Conservation (phyloP, 1,140 invertebrate species). For the Tetragonula clypearis region DNA sequence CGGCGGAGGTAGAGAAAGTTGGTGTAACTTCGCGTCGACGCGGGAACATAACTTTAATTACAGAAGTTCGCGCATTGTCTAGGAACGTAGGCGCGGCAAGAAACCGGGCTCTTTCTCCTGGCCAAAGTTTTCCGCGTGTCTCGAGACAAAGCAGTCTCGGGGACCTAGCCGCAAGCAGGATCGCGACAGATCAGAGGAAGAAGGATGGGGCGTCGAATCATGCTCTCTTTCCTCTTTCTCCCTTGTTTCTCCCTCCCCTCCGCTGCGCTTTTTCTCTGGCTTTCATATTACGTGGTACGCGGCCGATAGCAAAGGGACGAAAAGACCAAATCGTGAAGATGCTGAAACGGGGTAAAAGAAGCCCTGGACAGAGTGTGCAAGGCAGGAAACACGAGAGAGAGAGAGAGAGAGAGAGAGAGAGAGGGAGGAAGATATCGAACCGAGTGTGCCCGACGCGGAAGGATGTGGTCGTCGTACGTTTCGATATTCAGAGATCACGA, state of each 20-base stretch:
- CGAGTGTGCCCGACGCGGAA: not conserved
- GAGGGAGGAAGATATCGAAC: not conserved
- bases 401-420: too few relatives aligned
- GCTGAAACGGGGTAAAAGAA: not conserved
- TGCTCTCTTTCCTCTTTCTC: too few relatives aligned
- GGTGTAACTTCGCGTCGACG: constrained; percentile 68
- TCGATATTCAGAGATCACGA: too few relatives aligned
- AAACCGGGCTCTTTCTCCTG: constrained; percentile 71
- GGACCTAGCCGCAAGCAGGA: constrained; percentile 7
- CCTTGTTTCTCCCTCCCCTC: not conserved
- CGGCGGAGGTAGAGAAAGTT: constrained; percentile 57
- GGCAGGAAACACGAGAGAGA: not conserved
- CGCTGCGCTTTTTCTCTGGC: not conserved
- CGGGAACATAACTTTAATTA: constrained; percentile 75
- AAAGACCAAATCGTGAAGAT: not conserved
- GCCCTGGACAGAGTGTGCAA: not conserved
- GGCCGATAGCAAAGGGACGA: not conserved
- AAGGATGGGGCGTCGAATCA: not conserved
- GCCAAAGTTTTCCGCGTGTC: constrained; percentile 67
- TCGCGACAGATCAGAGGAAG: constrained; percentile 15
- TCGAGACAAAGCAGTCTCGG: constrained; percentile 31
- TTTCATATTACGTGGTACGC: constrained; percentile 16
- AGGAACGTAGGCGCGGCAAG: constrained; percentile 65
- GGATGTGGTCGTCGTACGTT: not conserved
- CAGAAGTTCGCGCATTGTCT: constrained; percentile 75